A percentile compares a stretch with the other conserved stretches of the same genome.
Conservation (phyloP, 2,113 vertebrate genomes). For the Lanius ludovicianus region DNA sequence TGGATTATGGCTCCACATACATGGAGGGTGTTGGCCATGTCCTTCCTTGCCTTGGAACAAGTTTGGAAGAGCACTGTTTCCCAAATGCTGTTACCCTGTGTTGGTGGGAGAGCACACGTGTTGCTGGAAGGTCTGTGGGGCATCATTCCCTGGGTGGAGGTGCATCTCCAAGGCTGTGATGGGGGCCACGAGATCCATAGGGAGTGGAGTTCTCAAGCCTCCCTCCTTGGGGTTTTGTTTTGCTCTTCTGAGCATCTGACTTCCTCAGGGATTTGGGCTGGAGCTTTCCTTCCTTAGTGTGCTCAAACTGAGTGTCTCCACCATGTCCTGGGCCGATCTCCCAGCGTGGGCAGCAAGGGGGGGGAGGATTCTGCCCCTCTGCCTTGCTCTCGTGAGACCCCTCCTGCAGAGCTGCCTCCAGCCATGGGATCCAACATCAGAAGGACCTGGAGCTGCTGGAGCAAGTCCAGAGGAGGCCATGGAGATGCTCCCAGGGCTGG, state of each 20-base stretch:
- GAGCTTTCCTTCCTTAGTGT: not conserved
- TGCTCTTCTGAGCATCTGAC: not conserved
- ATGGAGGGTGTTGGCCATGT: not conserved
- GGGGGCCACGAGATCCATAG: not conserved
- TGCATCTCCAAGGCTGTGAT: not conserved
- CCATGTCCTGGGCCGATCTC: not conserved
- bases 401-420: not conserved
- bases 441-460: not conserved
- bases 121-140: not conserved
- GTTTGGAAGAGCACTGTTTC: not conserved
- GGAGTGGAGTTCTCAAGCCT: not conserved
- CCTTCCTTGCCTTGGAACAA: not conserved
- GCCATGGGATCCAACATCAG: not conserved
- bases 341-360: not conserved
- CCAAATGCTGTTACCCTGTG: accelerated
- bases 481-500: not conserved
- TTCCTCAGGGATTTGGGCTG: not conserved
- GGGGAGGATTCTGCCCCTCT: not conserved
- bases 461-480: accelerated
- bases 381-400: not conserved
- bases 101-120: not conserved
- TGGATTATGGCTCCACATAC: not conserved
- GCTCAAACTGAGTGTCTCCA: not conserved
- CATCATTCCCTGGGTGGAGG: no score
- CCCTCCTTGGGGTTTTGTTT: not conserved